phyloP scores from a whole-genome alignment of 2,888 invertebrate species.

The Cremastobaeus sp. region DNA sequence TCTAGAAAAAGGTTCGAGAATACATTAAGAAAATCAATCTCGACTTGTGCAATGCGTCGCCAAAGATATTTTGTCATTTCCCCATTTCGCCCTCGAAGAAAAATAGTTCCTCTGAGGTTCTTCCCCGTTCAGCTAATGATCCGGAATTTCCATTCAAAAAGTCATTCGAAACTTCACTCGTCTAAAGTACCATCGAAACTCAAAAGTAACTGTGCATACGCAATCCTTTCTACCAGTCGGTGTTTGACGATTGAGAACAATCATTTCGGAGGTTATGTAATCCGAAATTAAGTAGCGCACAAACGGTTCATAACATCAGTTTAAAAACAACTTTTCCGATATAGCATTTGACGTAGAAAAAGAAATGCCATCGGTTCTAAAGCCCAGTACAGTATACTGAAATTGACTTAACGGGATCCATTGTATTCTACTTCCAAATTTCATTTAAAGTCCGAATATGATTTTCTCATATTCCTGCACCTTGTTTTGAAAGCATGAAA shows the following conservation, averaged over 20 bases:
- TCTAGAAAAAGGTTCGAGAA: constrained; percentile 11
- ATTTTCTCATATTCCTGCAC: neutral
- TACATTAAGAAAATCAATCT: constrained; percentile 9
- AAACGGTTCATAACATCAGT: constrained; percentile 48
- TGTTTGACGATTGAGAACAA: constrained; percentile 33
- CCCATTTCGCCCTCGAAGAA: too few relatives aligned
- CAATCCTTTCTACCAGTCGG: constrained; percentile 32
- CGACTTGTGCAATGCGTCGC: constrained; percentile 9
- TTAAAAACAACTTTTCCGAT: constrained; percentile 34
- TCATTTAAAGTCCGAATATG: neutral
- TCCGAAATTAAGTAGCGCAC: constrained; percentile 47
- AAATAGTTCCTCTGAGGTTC: too few relatives aligned
- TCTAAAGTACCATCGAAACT: too few relatives aligned
- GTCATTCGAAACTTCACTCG: too few relatives aligned
- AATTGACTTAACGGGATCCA: constrained; percentile 27
- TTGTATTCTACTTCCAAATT: constrained; percentile 36
- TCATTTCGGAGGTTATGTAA: constrained; percentile 38
- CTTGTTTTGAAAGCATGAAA: too few relatives aligned
- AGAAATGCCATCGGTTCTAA: constrained; percentile 15
- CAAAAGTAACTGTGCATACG: too few relatives aligned
- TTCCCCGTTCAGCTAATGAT: too few relatives aligned
- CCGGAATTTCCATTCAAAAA: neutral
- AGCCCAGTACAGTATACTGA: constrained; percentile 18
- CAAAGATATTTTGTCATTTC: constrained; percentile 1
- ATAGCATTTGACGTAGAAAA: constrained; percentile 24